A percentile compares a stretch with the other conserved stretches of the same genome.
Conservation (phyloP, 2,888 invertebrate species). For the Scaptomyza cyrtandrae region DNA sequence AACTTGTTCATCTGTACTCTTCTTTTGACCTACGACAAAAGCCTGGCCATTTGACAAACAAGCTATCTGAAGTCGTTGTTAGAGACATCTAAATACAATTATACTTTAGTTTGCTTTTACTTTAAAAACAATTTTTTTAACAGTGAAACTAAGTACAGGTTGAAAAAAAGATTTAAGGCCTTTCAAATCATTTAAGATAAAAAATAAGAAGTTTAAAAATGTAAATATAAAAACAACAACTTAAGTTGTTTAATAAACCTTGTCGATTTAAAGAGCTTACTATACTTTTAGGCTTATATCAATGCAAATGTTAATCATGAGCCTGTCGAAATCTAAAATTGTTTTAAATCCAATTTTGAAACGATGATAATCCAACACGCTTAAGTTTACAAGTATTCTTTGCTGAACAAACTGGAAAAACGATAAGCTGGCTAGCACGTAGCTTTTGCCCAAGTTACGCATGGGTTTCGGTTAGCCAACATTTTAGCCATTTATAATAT, state of each 20-base stretch:
- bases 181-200: no score
- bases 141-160: no score
- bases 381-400: background rate
- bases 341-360: constrained; percentile 12
- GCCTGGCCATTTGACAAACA: no score
- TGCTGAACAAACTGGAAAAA: constrained; percentile 2
- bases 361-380: constrained; percentile 16
- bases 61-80: no score
- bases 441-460: background rate
- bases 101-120: no score
- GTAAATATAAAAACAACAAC: no score
- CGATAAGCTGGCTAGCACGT: constrained; percentile 22
- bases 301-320: background rate
- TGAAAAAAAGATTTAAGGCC: no score
- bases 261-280: constrained; percentile 5
- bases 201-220: no score
- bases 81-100: no score
- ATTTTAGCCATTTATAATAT: constrained; percentile 33
- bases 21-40: no score
- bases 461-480: constrained; percentile 18
- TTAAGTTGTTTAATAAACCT: no score
- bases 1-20: background rate
- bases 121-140: no score
- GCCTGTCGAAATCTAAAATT: constrained; percentile 7
- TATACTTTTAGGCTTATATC: background rate